Percentiles rank a stretch among this genome's conserved stretches.
These are phyloP conservation scores for Oegoconia quadripuncta DNA, from an alignment of 2,888 invertebrate species.

Conservation along the genomic window DNA sequence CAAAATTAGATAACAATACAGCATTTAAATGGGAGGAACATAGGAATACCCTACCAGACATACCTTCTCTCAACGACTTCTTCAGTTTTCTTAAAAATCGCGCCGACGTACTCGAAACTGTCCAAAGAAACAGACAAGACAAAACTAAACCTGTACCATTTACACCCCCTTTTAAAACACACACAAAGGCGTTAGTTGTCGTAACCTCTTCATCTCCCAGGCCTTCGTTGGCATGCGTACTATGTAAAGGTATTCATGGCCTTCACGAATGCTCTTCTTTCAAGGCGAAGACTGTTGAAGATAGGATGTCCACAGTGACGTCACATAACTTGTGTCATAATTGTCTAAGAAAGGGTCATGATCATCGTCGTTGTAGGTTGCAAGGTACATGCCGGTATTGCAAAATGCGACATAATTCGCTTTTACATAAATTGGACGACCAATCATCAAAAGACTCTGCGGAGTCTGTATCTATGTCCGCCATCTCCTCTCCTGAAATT, in stretches of 20 bases:
- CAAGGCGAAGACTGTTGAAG: not conserved
- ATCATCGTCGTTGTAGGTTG: not conserved
- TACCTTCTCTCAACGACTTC: too few species aligned
- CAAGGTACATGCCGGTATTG: not conserved
- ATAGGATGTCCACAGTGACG: not conserved
- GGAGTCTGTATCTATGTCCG: not conserved
- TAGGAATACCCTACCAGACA: conserved; percentile 14
- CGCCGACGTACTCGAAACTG: too few species aligned
- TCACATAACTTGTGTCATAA: not conserved
- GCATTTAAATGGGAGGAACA: conserved; percentile 13
- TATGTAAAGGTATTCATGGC: not conserved
- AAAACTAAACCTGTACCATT: too few species aligned
- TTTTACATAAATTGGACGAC: not conserved
- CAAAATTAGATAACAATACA: conserved; percentile 1
- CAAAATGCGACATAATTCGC: not conserved
- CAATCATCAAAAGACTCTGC: not conserved
- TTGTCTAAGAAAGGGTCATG: not conserved
- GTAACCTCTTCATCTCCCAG: too few species aligned
- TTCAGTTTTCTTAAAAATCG: too few species aligned
- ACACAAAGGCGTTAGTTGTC: too few species aligned
- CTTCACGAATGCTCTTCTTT: not conserved
- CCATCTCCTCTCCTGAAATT: not conserved
- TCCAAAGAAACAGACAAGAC: too few species aligned
- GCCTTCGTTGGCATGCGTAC: too few species aligned
- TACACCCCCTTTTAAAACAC: too few species aligned